Evolutionary conservation across 30 jellyfish, hydroid and myxozoan genomes (phyloP).

Genomic region (Turritopsis rubra): DNA sequence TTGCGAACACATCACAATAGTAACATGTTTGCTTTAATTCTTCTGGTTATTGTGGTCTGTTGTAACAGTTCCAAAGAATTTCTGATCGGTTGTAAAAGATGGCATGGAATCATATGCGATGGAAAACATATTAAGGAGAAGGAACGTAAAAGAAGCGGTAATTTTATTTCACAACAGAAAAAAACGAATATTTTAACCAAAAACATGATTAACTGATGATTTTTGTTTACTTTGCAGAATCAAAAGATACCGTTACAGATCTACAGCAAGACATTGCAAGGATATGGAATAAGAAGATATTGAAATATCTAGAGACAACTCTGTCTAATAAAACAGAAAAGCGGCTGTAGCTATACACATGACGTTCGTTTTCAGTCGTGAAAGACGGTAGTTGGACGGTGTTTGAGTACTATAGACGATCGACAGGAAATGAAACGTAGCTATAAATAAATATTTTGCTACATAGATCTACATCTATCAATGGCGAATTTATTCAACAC

Average conservation of each 20-base stretch:
- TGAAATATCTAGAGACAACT: neutral
- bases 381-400: no score
- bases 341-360: no score
- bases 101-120: neutral
- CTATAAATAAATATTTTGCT: no score
- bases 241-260: neutral
- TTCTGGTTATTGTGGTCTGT: neutral
- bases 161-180: neutral
- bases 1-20: no score
- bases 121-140: no score
- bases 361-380: no score
- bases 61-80: neutral
- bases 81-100: neutral
- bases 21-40: neutral
- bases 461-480: no score
- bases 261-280: neutral
- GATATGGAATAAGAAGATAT: neutral
- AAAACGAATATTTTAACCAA: no score
- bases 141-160: neutral
- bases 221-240: neutral
- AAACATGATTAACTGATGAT: no score
- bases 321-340: neutral
- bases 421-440: no score
- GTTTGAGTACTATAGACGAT: no score
- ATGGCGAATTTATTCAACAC: no score